Conservation (phyloP, 2,113 vertebrate species). For the Anarrhichthys ocellatus region DNA sequence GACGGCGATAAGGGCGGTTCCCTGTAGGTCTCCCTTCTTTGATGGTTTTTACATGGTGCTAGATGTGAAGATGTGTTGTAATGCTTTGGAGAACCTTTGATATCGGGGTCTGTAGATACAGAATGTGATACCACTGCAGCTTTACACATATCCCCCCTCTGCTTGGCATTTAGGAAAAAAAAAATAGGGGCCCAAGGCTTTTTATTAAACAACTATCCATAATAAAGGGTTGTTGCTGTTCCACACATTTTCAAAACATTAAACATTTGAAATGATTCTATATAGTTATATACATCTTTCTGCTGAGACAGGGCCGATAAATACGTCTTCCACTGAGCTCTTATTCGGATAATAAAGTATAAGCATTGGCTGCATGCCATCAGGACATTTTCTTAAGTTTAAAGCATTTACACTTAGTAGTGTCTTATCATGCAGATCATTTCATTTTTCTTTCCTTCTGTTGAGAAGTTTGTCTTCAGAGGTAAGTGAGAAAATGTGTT, state of each 20-base stretch:
- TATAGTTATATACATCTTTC: not conserved
- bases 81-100: slow-evolving; percentile 73
- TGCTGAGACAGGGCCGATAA: not conserved
- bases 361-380: not conserved
- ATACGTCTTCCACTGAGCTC: not conserved
- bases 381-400: not conserved
- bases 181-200: not conserved
- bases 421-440: not conserved
- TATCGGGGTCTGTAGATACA: slow-evolving; percentile 62
- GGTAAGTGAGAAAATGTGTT: not conserved
- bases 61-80: slow-evolving; percentile 69
- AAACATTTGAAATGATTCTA: not conserved
- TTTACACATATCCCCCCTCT: not conserved
- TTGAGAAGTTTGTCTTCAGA: not conserved
- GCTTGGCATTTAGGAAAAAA: slow-evolving; percentile 2
- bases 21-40: slow-evolving; percentile 67
- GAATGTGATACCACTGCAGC: slow-evolving; percentile 18
- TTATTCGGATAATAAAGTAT: not conserved
- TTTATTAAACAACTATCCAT: not conserved
- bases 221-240: not conserved
- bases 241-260: not conserved
- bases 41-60: slow-evolving; percentile 60
- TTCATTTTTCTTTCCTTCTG: not conserved
- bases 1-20: slow-evolving; percentile 76
- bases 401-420: not conserved